Evolutionary conservation across 2,113 vertebrate species (phyloP), one percentile per base, ranked within the genome.

Genomic region (Rattus rattus): DNA sequence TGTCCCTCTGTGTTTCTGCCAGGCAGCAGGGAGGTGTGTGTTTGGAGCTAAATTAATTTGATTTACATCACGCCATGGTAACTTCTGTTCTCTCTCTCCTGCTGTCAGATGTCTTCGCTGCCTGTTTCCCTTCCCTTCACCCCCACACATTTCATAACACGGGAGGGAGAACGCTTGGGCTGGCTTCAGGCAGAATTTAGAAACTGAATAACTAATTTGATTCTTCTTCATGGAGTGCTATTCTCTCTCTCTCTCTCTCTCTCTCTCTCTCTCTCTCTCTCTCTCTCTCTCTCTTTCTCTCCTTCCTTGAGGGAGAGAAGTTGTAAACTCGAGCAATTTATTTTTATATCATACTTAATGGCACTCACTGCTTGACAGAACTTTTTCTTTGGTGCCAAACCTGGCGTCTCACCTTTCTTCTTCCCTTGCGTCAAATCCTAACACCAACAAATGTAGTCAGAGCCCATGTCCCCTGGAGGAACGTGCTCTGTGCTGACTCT

Each of bases 41-140:
- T 93, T 94, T 91, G 92, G 73, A 96, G 96, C 93, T 96, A 96
- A 97, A 98, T 95, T 97, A 96, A 97, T 97, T 97, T 96, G 97
- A 97, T 97, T 96, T 97, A 54, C 97, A 97, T 96, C 94, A 87
- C 87, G 86, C 96, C 96, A 93, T 79, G 92, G 97, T 87, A 96
- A 97, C 96, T 97, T 97, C 96, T 96, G 96, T 97, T 97, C 97
- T 24, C 85, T 67, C 75, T 91, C 76, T 91, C 94, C 80, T 47
- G 95, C 97, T 96, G 97, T 98, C 97, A 96, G 94, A 95, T 97
- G 95, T 96, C 92, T 97, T 88, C 7, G 80, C 92, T 70, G 85
- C 92, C 90, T 87, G 75, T 76, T 61, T 2, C 92, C 39, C 89
- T 91, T 65, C n/a, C 7, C 65, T 47, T 85, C 92, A 76, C 96